Evolutionary conservation across 37 sponge, comb jelly and placozoan genomes (phyloP), one percentile per base, ranked within the genome.

Genomic region (Halisarca cf. caerulea): DNA sequence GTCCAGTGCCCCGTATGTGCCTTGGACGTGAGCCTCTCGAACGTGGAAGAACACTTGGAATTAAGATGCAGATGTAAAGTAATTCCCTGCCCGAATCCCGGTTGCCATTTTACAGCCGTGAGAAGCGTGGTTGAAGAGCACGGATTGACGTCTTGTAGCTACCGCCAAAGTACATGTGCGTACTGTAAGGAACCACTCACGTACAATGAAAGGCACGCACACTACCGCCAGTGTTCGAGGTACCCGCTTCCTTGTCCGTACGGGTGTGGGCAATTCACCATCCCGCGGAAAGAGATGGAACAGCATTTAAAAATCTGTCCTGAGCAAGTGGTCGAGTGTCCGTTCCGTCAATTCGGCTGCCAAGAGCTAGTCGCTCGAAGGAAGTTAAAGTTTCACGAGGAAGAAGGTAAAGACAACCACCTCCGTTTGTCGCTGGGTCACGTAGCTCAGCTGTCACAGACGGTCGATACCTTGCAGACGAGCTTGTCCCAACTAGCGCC

Each of bases 191-290:
- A 38, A 24, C 38, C n/a, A 15, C 21, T n/a, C 8, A 36, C 18
- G 15, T 36, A 41, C 30, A 43, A 74, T 2, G 18, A 41, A n/a
- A 23, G n/a, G 2, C 25, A 4, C 51, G 6, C 51, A 2, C 77
- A 74, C 44, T 74, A 74, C 44, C 25, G 23, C 42, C 39, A 41
- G 43, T 74, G 77, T 37, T 20, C 39, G 15, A 74, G 77, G 1
- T 39, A 40, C 25, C 77, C 77, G 0, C 23, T 74, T 21, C 25
- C 77, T 3, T 74, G 77, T 43, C 77, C 77, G 18, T 36, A 74
- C 14, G 42, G 36, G 9, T 74, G 77, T 6, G 43, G 43, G 1
- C n/a, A 44, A 74, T n/a, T 24, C 7, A 32, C 15, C 8, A 40
- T 74, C 17, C 21, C 44, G 24, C 24, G 24, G 25, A 24, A 40